Evolutionary conservation across 2,888 invertebrate genomes (phyloP).

Genomic region (Nemapogon koenigi): DNA sequence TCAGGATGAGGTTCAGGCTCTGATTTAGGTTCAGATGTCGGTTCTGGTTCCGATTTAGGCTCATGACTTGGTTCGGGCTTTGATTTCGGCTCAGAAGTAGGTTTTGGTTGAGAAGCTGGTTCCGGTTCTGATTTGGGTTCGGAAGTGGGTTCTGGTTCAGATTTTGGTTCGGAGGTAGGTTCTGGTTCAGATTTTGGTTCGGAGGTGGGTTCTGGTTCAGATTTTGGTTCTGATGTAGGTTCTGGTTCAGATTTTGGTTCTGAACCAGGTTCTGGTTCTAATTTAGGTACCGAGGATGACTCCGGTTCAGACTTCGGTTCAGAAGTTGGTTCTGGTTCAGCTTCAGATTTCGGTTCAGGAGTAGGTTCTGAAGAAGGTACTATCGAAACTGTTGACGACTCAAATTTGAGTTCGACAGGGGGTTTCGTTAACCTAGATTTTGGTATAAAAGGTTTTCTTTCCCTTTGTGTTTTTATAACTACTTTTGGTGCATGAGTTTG

Average conservation of each 20-base stretch:
- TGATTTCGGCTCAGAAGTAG: conserved; percentile 28
- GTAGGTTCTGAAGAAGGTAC: conserved; percentile 34
- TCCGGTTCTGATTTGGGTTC: conserved; percentile 35
- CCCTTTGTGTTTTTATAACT: neutral
- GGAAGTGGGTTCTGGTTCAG: conserved; percentile 14
- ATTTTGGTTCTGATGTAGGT: conserved; percentile 33
- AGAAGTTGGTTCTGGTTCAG: conserved; percentile 43
- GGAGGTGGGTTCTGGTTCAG: conserved; percentile 33
- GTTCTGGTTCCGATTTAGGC: conserved; percentile 39
- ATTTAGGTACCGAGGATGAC: conserved; percentile 38
- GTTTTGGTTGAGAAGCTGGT: conserved; percentile 29
- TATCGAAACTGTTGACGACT: too few relatives aligned
- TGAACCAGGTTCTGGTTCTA: conserved; percentile 29
- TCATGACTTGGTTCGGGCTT: conserved; percentile 37
- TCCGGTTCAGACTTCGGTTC: conserved; percentile 42
- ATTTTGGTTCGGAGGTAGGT: conserved; percentile 29
- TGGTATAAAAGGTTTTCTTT: conserved; percentile 22
- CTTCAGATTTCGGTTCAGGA: conserved; percentile 39
- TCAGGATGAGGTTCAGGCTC: conserved; percentile 32
- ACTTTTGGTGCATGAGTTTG: conserved; percentile 17
- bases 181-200: conserved; percentile 32
- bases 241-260: conserved; percentile 45
- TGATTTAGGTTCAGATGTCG: conserved; percentile 34
- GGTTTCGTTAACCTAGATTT: conserved; percentile 36
- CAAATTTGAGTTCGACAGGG: conserved; percentile 44